Conservation (phyloP, 2,797 vertebrate genomes). For the Coracias cyanogaster region DNA sequence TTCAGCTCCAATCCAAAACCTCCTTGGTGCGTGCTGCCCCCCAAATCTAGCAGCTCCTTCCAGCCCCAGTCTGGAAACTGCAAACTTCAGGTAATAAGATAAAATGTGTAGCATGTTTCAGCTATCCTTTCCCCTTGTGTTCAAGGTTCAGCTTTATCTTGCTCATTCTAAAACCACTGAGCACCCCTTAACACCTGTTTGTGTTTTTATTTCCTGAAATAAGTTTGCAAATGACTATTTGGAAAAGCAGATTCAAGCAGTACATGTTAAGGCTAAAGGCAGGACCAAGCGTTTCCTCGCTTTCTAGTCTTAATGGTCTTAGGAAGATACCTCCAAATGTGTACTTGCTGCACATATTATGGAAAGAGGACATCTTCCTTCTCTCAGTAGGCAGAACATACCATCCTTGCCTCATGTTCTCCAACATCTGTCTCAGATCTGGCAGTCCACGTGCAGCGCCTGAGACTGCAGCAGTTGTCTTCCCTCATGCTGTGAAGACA, state of each 20-base stretch:
- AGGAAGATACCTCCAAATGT: neutral
- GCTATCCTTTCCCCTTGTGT: neutral
- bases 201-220: neutral
- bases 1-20: neutral
- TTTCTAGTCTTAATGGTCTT: neutral
- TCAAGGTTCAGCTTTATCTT: neutral
- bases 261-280: neutral
- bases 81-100: neutral
- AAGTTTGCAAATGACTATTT: neutral
- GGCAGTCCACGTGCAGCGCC: neutral
- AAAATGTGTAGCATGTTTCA: neutral
- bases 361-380: neutral
- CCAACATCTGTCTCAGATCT: neutral
- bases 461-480: neutral
- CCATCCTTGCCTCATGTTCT: neutral
- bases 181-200: neutral
- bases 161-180: neutral
- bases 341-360: rapidly evolving
- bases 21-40: neutral
- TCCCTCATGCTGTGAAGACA: neutral
- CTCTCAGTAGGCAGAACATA: neutral
- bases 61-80: neutral
- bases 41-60: neutral
- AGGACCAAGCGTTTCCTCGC: neutral
- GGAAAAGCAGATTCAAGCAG: neutral